Base-by-base conservation (phyloP, 2,797 vertebrate genomes). In the Megalops cyprinoides region DNA sequence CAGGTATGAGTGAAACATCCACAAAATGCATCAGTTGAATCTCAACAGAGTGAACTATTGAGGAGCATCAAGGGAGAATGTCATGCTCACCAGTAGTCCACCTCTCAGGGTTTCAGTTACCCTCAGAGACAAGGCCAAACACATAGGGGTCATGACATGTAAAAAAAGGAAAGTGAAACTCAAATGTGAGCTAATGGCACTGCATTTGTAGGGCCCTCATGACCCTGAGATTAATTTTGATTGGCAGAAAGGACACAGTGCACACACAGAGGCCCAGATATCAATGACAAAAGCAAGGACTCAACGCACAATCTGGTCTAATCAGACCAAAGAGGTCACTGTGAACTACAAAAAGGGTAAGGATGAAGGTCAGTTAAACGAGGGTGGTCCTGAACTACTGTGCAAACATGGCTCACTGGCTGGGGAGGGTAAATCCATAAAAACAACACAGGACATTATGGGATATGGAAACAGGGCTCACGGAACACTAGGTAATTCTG, bases 191-290 rank as follows among this genome's bases (percentile, higher is more conserved):
- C 18, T 23, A 80, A 60, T 44, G 23, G 74, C n/a, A 48, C 25
- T 18, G 34, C 49, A 42, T 74, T 74, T 58, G 34, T 20, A 37
- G 53, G 49, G 55, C 34, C 53, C 51, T 82, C 84, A 84, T 82
- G 79, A 81, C 67, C 39, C 79, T 77, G 84, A 76, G 80, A 42
- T 86, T 84, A 73, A 67, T 83, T 53, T 80, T n/a, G 34, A 44
- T 77, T 42, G 82, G 83, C 67, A 73, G 53, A 23, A 53, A 53
- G 75, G 76, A 80, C 74, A 69, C 74, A 79, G 55, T n/a, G n/a
- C 46, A 51, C 31, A 28, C 56, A 58, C 48, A 60, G 58, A 48
- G 42, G 76, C 28, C 56, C 14, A 37, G 37, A 48, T 14, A 53
- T 31, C n/a, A 60, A 51, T 15, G 18, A 81, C 10, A 28, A 25